Base-by-base conservation (phyloP, 2,113 vertebrate genomes). In the Vicugna pacos region DNA sequence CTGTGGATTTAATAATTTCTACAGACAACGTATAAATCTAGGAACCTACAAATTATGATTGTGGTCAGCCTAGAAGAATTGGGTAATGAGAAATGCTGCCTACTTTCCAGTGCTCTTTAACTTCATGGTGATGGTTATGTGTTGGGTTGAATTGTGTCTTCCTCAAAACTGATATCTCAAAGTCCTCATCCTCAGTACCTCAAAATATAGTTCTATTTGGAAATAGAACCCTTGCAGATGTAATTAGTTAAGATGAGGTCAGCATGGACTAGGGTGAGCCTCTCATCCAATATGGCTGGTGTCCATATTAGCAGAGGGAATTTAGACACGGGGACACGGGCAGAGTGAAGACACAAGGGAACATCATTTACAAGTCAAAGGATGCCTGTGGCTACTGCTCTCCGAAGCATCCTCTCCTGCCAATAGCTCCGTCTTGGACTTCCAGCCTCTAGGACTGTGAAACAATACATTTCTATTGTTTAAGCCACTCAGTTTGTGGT, bases 41-140 rank as follows among this genome's bases (percentile, higher is more conserved):
- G 22, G 32, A 93, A 48, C 0, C 0, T 52, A 42, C 38, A 5
- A 72, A 65, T 77, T 93, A 26, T 64, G 30, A 60, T 38, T 84
- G 3, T 3, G 85, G 15, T 85, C 30, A 9, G 7, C 16, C 3
- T 16, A 32, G 24, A 90, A 46, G 2, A 81, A 76, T 38, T 76
- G 16, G 2, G 16, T 62, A 56, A 83, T 69, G 72, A 84, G 52
- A 91, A 38, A 70, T 65, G 22, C 54, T 89, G 62, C 8, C 52
- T 73, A 81, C 60, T 80, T 96, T 93, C 76, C 35, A 56, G 15
- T 54, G 77, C 19, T 48, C 30, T 69, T 92, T 85, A 46, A 81
- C 22, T 95, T 94, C 1, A 76, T 67, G 26, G n/a, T 67, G 69
- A 69, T 69, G 50, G 12, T 83, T 87, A 35, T 38, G 30, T 77